Evolutionary conservation across 2,113 vertebrate species (phyloP), one percentile per base, ranked within the genome.

Genomic region (Callipepla squamata): DNA sequence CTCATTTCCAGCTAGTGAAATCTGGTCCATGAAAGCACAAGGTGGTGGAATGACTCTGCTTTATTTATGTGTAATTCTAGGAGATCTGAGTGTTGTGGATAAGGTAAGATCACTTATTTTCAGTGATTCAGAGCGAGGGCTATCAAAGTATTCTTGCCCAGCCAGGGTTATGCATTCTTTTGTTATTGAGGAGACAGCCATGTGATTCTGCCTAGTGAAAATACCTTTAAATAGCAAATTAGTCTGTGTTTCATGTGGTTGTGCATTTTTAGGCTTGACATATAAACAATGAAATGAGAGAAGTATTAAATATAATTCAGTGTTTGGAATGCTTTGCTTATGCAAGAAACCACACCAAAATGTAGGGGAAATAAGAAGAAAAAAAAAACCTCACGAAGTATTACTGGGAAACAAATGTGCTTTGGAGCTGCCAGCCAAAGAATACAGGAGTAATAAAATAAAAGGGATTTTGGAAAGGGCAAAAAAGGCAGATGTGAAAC

Each of bases 301-400:
- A 36, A 76, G 55, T 42, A 48, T 90, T 97, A 92, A 96, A 96
- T 93, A 95, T 93, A 97, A 86, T 85, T 67, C 45, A 1, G 5
- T 34, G 32, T 30, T 83, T 93, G 68, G 55, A 93, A 93, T 83
- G 63, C 51, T 16, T 9, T 85, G 34, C 82, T 96, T 94, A 81
- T 80, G 80, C 63, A 94, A 95, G 81, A 95, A 96, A 92, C 92
- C 93, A 72, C 74, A 91, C 58, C 13, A 69, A 88, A 75, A 19
- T 83, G 26, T 42, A 53, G 77, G 47, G 75, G 21, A 92, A 85
- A 63, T 18, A 30, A 53, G 67, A 38, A 77, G 50, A 22, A 47
- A 79, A 89, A 70, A 80, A 89, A 72, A 62, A 55, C 68, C 8
- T 30, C 5, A 2, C 22, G 55, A 81, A 89, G 23, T n/a, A 58